Percentiles rank a stretch among this genome's conserved stretches.
phyloP scores from a whole-genome alignment of 1,140 invertebrate species.

The silkworm (Bombyx mori) region DNA sequence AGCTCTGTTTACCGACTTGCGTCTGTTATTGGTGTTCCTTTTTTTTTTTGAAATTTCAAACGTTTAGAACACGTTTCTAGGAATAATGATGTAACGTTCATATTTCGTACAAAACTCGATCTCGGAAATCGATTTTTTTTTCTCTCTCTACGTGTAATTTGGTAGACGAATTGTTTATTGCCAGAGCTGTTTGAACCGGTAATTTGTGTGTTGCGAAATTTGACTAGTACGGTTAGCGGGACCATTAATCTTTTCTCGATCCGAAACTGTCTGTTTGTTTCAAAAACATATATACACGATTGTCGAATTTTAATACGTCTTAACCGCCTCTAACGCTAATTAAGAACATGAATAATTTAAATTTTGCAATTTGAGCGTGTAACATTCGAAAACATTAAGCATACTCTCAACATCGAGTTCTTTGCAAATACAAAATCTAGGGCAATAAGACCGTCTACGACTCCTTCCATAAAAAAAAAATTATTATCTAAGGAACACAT shows the following conservation, averaged over 20 bases:
- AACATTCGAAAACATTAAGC: too few species aligned
- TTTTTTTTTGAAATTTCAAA: constrained; percentile 30
- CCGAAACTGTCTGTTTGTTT: constrained; percentile 34
- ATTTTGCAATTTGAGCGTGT: too few species aligned
- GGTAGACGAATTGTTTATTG: constrained; percentile 28
- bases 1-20: constrained; percentile 35
- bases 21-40: constrained; percentile 35
- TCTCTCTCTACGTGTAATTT: constrained; percentile 10
- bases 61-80: constrained; percentile 19
- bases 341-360: constrained; percentile 3
- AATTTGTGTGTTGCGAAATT: constrained; percentile 35
- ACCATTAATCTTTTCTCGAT: constrained; percentile 36
- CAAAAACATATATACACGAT: constrained; percentile 31
- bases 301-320: constrained; percentile 24
- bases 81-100: constrained; percentile 19
- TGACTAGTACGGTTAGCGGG: constrained; percentile 30
- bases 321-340: constrained; percentile 6
- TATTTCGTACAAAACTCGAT: constrained; percentile 13
- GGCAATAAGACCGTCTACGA: constrained; percentile 30
- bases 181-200: constrained; percentile 26
- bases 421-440: constrained; percentile 32
- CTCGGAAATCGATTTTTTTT: constrained; percentile 14
- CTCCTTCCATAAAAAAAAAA: too few species aligned
- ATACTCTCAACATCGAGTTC: not conserved
- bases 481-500: constrained; percentile 11